Conservation (phyloP, 2,113 vertebrate species). For the Gracilinanus agilis region DNA sequence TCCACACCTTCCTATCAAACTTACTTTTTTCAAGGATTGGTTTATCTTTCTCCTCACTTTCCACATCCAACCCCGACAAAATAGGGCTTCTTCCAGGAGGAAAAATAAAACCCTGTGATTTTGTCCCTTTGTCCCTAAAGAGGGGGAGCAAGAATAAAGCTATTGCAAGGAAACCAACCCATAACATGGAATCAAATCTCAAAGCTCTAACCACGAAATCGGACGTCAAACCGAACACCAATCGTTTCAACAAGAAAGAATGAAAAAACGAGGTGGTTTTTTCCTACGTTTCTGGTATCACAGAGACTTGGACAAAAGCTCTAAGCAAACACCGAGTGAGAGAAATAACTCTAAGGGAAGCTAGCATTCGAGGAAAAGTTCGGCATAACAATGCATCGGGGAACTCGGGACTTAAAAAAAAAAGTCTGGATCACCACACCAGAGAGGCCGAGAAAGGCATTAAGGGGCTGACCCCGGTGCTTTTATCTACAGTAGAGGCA, state of each 20-base stretch:
- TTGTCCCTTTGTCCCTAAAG: conserved; percentile 70
- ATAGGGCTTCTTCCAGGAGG: conserved; percentile 31
- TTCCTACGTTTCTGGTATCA: not conserved
- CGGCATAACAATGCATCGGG: not conserved
- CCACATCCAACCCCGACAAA: not conserved
- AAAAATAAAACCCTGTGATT: conserved; percentile 24
- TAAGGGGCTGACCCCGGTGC: too few relatives aligned
- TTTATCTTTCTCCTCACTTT: conserved; percentile 31
- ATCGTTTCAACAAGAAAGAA: conserved; percentile 33
- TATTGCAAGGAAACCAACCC: conserved; percentile 11
- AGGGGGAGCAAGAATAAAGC: not conserved
- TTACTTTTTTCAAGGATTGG: conserved; percentile 30
- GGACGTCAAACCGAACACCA: conserved; percentile 30
- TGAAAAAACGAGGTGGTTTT: not conserved
- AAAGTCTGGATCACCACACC: conserved; percentile 23
- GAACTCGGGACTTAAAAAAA: not conserved
- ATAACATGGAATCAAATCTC: not conserved
- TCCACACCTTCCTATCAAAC: not conserved
- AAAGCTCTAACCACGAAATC: not conserved
- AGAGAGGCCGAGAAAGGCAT: not conserved
- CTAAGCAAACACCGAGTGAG: not conserved
- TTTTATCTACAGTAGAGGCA: not conserved
- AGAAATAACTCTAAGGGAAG: not conserved
- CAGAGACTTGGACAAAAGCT: conserved; percentile 66
- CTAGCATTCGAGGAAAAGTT: not conserved